These are phyloP conservation scores for Mastomys natalensis DNA, from an alignment of 2,113 vertebrate species.

Conservation along the genomic window DNA sequence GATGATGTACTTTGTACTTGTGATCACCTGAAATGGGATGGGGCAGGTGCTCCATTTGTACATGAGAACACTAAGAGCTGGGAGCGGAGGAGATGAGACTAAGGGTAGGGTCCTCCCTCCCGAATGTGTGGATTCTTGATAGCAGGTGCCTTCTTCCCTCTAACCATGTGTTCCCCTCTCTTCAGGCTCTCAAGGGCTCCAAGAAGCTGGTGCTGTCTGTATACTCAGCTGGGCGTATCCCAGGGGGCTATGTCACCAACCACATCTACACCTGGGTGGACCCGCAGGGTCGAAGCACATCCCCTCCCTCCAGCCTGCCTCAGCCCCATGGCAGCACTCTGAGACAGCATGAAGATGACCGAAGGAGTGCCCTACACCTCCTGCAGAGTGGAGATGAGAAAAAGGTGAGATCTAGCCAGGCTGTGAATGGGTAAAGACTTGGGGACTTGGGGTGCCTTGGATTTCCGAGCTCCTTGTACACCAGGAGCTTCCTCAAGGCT, in stretches of 20 bases:
- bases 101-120: neutral
- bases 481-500: neutral
- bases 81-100: neutral
- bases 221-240: conserved; percentile 95
- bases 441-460: neutral
- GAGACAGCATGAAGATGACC: conserved; percentile 88
- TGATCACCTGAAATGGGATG: neutral
- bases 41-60: neutral
- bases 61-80: neutral
- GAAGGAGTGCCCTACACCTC: conserved; percentile 94
- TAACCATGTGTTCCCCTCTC: neutral
- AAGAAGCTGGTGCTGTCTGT: conserved; percentile 96
- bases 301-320: conserved; percentile 91
- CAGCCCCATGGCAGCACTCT: conserved; percentile 90
- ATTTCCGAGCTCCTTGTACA: neutral
- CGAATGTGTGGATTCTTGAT: rapidly evolving
- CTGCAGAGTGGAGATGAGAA: conserved; percentile 97
- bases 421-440: neutral
- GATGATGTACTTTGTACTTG: neutral
- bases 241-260: conserved; percentile 96
- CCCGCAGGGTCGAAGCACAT: conserved; percentile 94
- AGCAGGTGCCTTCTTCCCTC: neutral
- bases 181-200: conserved; percentile 95
- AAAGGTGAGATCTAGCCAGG: conserved; percentile 89
- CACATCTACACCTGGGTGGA: conserved; percentile 99